phyloP scores from a whole-genome alignment of 2,797 vertebrate genomes.

The Melanotaenia nigrans region DNA sequence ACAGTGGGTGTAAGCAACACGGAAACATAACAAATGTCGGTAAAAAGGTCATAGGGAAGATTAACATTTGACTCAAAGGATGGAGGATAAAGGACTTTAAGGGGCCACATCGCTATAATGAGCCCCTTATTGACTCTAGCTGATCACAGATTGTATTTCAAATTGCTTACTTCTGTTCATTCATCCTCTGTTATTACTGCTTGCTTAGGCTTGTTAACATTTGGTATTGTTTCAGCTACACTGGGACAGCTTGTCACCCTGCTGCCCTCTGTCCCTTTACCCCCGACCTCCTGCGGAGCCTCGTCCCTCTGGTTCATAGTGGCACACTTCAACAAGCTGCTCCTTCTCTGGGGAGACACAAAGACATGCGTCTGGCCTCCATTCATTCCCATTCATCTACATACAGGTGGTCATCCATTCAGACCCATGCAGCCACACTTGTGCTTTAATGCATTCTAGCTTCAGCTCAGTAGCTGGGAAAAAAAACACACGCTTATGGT shows the following conservation, averaged over 20 bases:
- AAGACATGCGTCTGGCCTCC: constrained; percentile 58
- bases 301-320: constrained; percentile 65
- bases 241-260: constrained; percentile 75
- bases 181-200: constrained; percentile 59
- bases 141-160: constrained; percentile 63
- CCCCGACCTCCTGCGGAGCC: constrained; percentile 43
- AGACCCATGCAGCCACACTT: constrained; percentile 62
- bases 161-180: constrained; percentile 61
- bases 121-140: constrained; percentile 49
- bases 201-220: constrained; percentile 74
- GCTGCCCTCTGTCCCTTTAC: constrained; percentile 74
- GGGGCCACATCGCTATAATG: constrained; percentile 50
- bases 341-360: constrained; percentile 68
- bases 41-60: constrained; percentile 50
- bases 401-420: constrained; percentile 78
- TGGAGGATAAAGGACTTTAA: constrained; percentile 37
- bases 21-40: constrained; percentile 23
- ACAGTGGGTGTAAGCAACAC: constrained; percentile 35
- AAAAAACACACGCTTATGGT: not conserved
- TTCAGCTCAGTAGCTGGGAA: constrained; percentile 25
- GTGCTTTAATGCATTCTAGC: constrained; percentile 42
- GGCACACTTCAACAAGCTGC: constrained; percentile 83
- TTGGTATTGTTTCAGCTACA: constrained; percentile 72
- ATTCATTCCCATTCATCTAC: constrained; percentile 72
- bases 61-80: constrained; percentile 48